phyloP scores from a whole-genome alignment of 2,113 vertebrate genomes.

The Channa argus region DNA sequence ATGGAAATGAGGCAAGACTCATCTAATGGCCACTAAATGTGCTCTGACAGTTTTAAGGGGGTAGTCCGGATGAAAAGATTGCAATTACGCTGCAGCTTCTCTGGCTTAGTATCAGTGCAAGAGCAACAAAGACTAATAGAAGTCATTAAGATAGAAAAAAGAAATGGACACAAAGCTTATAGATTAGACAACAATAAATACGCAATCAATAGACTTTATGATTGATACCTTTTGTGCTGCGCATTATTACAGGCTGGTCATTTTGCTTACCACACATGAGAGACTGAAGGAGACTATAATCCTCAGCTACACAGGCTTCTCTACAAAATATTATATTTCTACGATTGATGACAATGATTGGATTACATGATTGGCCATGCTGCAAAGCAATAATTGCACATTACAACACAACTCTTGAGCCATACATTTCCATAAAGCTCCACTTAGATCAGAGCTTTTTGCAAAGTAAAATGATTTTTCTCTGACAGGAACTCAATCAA shows the following conservation, averaged over 20 bases:
- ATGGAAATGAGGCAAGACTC: constrained; percentile 53
- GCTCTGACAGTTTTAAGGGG: constrained; percentile 27
- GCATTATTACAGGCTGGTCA: constrained; percentile 42
- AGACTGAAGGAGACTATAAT: constrained; percentile 38
- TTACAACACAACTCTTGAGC: constrained; percentile 18
- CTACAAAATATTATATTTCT: constrained; percentile 30
- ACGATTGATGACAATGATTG: constrained; percentile 33
- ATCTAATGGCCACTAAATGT: constrained; percentile 31
- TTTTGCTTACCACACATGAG: constrained; percentile 34
- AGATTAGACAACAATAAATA: constrained; percentile 56
- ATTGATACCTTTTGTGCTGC: constrained; percentile 54
- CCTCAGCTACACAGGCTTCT: constrained; percentile 8
- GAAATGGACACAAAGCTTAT: constrained; percentile 29
- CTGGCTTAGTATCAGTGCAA: constrained; percentile 17
- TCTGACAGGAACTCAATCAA: constrained; percentile 24
- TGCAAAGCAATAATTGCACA: constrained; percentile 38
- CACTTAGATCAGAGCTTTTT: constrained; percentile 25
- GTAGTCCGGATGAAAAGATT: constrained; percentile 51
- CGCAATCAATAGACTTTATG: constrained; percentile 55
- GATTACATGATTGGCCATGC: constrained; percentile 39
- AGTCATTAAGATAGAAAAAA: constrained; percentile 40
- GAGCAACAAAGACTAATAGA: constrained; percentile 45
- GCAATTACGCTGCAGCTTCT: constrained; percentile 35
- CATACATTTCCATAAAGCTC: constrained; percentile 32
- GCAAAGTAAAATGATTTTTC: constrained; percentile 27